Evolutionary conservation across 2,113 vertebrate species (phyloP), one percentile per base, ranked within the genome.

Genomic region (Lanius ludovicianus): DNA sequence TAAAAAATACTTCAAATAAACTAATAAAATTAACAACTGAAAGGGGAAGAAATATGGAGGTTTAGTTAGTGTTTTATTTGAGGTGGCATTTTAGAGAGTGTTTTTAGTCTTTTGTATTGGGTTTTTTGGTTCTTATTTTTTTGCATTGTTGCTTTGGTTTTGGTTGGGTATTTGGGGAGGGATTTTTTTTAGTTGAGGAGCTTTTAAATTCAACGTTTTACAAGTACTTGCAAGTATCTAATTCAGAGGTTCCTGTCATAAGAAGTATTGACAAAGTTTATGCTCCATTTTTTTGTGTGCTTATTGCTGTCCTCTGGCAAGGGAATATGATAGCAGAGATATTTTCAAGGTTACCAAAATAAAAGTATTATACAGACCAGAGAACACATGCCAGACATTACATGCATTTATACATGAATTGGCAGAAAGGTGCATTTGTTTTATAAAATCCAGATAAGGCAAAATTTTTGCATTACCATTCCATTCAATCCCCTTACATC

Each of bases 311-410:
- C 87, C 92, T 90, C 82, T 91, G 65, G 52, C 59, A 90, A 81
- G 56, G 44, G 59, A 94, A 77, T 47, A 88, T 1, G 21, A 21
- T 78, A 90, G 35, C 63, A 49, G 50, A 83, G 62, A 46, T 50
- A 88, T 59, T 80, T 77, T 90, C 90, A 94, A 93, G 63, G 84
- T 91, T 69, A 95, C 70, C 63, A 91, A 94, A 95, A 91, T 47
- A 81, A 85, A 88, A 91, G 49, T 68, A 79, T 55, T 77, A 82
- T 59, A 85, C 25, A 77, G 59, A 85, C 55, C 49, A 84, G 41
- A 75, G 59, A 82, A 87, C 15, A 42, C 63, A 41, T 16, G 49
- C 37, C n/a, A 49, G 62, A 53, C 52, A 52, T 30, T 25, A 49
- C 39, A 81, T 15, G 31, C 24, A 42, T 67, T 83, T 50, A 62